Conservation (phyloP, 1,140 invertebrate species). For the Rhagoletis pomonella region DNA sequence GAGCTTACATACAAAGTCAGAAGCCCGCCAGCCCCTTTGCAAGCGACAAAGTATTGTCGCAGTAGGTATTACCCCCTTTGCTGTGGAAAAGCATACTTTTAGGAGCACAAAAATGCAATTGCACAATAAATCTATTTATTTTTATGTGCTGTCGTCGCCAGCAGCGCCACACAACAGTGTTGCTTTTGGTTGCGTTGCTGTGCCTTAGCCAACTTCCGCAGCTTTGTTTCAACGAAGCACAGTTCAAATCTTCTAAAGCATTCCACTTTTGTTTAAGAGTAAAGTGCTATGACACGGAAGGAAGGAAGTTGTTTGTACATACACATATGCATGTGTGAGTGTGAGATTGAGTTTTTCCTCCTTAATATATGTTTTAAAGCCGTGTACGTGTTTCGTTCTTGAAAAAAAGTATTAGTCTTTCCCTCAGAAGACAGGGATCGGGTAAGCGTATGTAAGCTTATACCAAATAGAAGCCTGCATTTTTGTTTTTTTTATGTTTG, state of each 20-base stretch:
- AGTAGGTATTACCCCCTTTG: neutral
- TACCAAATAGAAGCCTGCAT: neutral
- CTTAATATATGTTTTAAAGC: neutral
- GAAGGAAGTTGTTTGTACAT: conserved; percentile 5
- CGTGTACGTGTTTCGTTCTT: neutral
- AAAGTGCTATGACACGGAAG: conserved; percentile 14
- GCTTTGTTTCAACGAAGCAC: neutral
- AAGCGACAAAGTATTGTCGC: neutral
- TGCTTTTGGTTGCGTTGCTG: neutral
- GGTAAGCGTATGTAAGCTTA: too few species aligned
- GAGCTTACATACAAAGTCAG: neutral
- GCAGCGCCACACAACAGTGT: conserved; percentile 8
- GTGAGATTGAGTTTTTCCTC: neutral
- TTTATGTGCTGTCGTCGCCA: neutral
- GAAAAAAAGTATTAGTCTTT: too few species aligned
- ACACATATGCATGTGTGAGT: neutral
- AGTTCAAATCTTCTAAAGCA: neutral
- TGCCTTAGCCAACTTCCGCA: conserved; percentile 7
- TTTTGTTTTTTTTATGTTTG: neutral
- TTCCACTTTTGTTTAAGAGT: neutral
- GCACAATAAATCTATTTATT: conserved; percentile 42
- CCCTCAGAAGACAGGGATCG: too few species aligned
- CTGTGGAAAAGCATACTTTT: neutral
- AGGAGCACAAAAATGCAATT: conserved; percentile 35
- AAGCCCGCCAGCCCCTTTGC: neutral